A percentile compares a stretch with the other conserved stretches of the same genome.
phyloP scores from a whole-genome alignment of 1,140 invertebrate genomes.

The Aradophagus sp. region DNA sequence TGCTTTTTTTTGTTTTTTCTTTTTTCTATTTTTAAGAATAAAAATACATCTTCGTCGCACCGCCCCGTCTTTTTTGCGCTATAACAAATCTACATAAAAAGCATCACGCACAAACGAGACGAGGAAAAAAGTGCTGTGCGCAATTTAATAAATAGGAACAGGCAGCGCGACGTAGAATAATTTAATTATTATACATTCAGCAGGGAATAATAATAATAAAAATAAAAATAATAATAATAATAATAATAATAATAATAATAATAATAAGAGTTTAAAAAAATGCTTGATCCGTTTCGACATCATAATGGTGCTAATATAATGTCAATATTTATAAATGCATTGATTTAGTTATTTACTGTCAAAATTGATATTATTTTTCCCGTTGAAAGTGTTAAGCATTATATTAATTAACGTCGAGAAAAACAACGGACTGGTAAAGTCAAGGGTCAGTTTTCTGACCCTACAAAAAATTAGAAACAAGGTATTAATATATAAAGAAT shows the following conservation, averaged over 20 bases:
- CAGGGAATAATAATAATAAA: constrained; percentile 32
- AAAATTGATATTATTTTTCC: neutral
- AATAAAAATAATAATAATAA: too few species aligned
- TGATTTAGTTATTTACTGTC: too few species aligned
- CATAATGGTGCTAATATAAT: constrained; percentile 9
- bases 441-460: constrained; percentile 17
- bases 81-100: constrained; percentile 48
- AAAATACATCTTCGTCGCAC: constrained; percentile 15
- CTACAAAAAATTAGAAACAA: constrained; percentile 8
- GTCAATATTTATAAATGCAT: too few species aligned
- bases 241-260: too few species aligned
- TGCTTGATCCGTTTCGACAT: constrained; percentile 6
- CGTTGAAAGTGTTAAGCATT: too few species aligned
- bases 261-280: constrained; percentile 5
- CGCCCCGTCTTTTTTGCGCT: constrained; percentile 33
- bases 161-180: constrained; percentile 16
- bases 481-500: constrained; percentile 17
- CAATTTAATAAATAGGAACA: constrained; percentile 48
- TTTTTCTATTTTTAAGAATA: constrained; percentile 1
- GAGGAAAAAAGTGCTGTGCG: constrained; percentile 32
- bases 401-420: constrained; percentile 6
- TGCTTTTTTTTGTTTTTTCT: constrained; percentile 8
- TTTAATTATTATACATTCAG: constrained; percentile 8
- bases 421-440: constrained; percentile 7
- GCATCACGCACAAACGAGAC: constrained; percentile 36